Evolutionary conservation across 2,797 vertebrate species (phyloP).

Genomic region (Myiotriccus ornatus): DNA sequence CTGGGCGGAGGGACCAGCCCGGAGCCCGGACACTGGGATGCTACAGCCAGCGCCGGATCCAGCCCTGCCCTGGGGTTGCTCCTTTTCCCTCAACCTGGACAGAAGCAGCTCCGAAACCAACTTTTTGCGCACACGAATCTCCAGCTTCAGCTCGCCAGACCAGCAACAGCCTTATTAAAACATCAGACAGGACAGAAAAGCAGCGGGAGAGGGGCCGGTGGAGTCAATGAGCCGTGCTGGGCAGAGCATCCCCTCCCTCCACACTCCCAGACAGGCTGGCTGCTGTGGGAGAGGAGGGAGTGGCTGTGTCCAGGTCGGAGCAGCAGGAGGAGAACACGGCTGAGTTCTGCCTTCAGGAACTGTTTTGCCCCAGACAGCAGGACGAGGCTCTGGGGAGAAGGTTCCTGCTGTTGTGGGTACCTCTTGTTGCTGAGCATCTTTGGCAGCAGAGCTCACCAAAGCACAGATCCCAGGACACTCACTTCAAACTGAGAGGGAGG

Average conservation of each 20-base stretch:
- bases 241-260: not conserved
- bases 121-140: fast-evolving
- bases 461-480: not conserved
- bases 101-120: not conserved
- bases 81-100: not conserved
- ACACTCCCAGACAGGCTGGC: not conserved
- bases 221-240: not conserved
- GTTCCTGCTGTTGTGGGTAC: not conserved
- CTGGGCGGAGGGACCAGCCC: not conserved
- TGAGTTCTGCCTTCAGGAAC: not conserved
- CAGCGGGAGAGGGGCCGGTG: not conserved
- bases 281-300: not conserved
- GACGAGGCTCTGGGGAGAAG: not conserved
- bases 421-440: fast-evolving
- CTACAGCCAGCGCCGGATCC: not conserved
- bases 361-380: not conserved
- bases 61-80: not conserved
- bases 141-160: not conserved
- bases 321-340: not conserved
- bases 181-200: not conserved
- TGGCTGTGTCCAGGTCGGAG: not conserved
- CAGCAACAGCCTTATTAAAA: not conserved
- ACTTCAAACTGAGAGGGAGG: not conserved
- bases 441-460: not conserved
- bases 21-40: too few species aligned